Percentiles rank a stretch among this genome's conserved stretches.
Evolutionary conservation across 2,888 invertebrate species (phyloP).

Genomic region (Amiota communis): DNA sequence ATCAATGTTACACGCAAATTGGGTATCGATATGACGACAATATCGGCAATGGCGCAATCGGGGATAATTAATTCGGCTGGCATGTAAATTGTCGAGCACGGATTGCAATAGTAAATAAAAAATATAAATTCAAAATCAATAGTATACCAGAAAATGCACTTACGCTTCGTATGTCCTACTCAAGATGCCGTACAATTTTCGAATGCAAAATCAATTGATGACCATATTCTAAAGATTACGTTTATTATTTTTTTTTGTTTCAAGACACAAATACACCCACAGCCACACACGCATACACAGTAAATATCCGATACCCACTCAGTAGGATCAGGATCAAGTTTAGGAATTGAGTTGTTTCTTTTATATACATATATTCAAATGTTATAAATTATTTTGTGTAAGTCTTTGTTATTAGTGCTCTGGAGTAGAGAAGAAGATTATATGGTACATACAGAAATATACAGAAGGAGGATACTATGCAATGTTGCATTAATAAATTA

Average conservation of each 20-base stretch:
- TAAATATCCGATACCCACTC: neutral
- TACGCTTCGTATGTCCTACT: neutral
- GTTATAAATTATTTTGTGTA: conserved; percentile 8
- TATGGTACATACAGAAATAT: too few relatives aligned
- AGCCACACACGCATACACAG: neutral
- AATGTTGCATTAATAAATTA: neutral
- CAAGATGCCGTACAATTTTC: too few relatives aligned
- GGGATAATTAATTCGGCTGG: conserved; percentile 44
- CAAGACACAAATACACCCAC: neutral
- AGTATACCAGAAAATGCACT: conserved; percentile 8
- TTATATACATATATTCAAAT: neutral
- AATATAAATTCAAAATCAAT: too few relatives aligned
- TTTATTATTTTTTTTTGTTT: neutral
- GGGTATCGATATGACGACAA: conserved; percentile 76
- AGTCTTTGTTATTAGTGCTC: neutral
- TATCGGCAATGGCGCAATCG: conserved; percentile 65
- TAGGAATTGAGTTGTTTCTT: too few relatives aligned
- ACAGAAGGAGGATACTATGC: too few relatives aligned
- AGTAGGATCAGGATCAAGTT: neutral
- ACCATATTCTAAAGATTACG: neutral
- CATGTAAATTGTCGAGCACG: conserved; percentile 41
- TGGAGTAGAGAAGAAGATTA: too few relatives aligned
- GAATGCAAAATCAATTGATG: too few relatives aligned
- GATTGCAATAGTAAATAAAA: too few relatives aligned
- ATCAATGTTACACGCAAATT: conserved; percentile 85